Evolutionary conservation across 2,888 invertebrate species (phyloP).

Genomic region (Coleophora flavipennella): DNA sequence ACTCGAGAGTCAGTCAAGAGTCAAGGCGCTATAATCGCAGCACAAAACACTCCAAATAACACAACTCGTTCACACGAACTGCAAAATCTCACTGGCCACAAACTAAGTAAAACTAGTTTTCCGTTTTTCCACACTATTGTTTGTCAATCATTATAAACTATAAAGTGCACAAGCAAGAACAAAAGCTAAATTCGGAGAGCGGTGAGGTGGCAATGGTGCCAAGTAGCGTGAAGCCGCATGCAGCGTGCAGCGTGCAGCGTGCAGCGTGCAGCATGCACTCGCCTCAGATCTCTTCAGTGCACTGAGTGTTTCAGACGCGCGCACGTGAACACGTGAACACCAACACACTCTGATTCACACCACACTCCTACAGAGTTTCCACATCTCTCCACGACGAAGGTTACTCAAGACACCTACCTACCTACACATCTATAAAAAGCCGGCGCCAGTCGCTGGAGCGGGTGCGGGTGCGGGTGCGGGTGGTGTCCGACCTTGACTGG

Average conservation of each 20-base stretch:
- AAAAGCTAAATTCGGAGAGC: constrained; percentile 3
- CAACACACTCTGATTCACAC: constrained; percentile 57
- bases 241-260: constrained; percentile 30
- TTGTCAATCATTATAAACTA: constrained; percentile 4
- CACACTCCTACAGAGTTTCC: constrained; percentile 47
- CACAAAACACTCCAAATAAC: background rate
- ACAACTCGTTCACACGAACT: background rate
- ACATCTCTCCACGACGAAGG: constrained; percentile 54
- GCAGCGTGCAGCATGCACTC: constrained; percentile 32
- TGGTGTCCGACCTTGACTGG: constrained; percentile 3
- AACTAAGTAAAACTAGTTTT: constrained; percentile 1
- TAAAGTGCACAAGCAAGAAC: constrained; percentile 3
- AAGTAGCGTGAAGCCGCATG: constrained; percentile 33
- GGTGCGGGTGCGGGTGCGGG: background rate
- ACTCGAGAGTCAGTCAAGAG: too few relatives aligned
- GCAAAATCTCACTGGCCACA: background rate
- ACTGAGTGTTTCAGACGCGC: constrained; percentile 57
- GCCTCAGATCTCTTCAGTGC: constrained; percentile 44
- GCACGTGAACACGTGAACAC: constrained; percentile 44
- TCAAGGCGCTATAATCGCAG: background rate
- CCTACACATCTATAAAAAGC: constrained; percentile 8
- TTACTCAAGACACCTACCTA: constrained; percentile 15
- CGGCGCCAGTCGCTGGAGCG: too few relatives aligned
- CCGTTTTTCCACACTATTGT: constrained; percentile 1
- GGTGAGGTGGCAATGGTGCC: constrained; percentile 35